These are phyloP conservation scores for Stegastes partitus DNA, from an alignment of 2,113 vertebrate species.

Conservation along the genomic window DNA sequence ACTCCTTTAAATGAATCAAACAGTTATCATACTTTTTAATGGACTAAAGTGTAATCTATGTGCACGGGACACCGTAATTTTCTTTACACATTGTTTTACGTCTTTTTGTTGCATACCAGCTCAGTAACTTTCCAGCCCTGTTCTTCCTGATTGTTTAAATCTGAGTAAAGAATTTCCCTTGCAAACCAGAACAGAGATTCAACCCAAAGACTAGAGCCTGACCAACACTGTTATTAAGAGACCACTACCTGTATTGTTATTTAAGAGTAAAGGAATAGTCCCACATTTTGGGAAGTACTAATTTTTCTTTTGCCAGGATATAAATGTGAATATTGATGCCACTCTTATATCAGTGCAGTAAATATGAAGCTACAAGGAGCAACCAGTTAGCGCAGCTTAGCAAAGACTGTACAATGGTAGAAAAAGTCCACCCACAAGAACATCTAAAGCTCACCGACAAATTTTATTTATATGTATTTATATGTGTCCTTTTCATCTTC, in stretches of 20 bases:
- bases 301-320: not conserved
- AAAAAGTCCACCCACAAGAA: too few species aligned
- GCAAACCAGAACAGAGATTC: not conserved
- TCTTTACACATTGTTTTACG: too few species aligned
- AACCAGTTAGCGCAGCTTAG: not conserved
- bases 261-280: not conserved
- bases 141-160: not conserved
- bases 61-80: not conserved
- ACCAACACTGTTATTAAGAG: not conserved
- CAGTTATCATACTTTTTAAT: slow-evolving; percentile 14
- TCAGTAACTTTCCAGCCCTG: not conserved
- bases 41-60: not conserved
- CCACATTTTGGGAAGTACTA: not conserved
- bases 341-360: not conserved
- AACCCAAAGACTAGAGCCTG: not conserved
- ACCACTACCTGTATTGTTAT: too few species aligned
- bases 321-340: not conserved
- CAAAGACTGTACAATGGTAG: not conserved
- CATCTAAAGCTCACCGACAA: too few species aligned
- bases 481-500: too few species aligned
- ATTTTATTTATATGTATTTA: too few species aligned
- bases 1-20: not conserved
- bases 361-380: not conserved
- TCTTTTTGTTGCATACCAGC: too few species aligned
- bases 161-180: not conserved